Base-by-base conservation (phyloP, 2,888 invertebrate genomes). In the Ecliptopera silaceata region DNA sequence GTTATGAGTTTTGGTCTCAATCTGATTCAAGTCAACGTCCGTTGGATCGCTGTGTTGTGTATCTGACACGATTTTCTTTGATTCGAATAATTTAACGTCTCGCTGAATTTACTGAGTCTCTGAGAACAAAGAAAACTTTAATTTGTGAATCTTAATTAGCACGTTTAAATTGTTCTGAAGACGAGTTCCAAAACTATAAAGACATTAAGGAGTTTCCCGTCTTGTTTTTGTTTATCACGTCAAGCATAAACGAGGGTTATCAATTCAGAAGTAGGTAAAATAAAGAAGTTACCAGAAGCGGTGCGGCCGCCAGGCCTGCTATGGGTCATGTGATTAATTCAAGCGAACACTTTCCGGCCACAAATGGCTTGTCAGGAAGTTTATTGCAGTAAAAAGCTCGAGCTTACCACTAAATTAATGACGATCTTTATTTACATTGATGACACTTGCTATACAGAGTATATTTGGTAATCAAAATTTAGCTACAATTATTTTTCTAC, bases 291-390 rank as follows among this genome's bases (percentile, higher is more conserved):
- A 80, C 80, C 74, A 81, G 77, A 76, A 79, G 75, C 71, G 72
- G 60, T 61, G 62, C 57, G 65, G 71, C 42, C 31, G 46, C 79
- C 79, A 75, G 77, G 74, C 73, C 73, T 78, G 76, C 79, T 79
- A 74, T 74, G 78, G 80, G 77, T 77, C 78, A 80, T 79, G 79
- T 85, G 84, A 88, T 87, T 87, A 85, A 86, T 88, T 83, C 80
- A 69, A 79, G 76, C 76, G 80, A 82, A 86, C 83, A 85, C 83
- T 86, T 80, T 77, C 77, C 79, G 78, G 75, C 78, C 84, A 82
- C 84, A 87, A 88, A 88, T 83, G 83, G 85, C 80, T 82, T 84
- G 84, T 86, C 87, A 87, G 80, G 84, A 86, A 88, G 82, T 88
- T 88, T 86, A 86, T 86, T 84, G 86, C 87, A 82, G 84, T 85